Percentiles rank a stretch among this genome's conserved stretches.
phyloP scores from a whole-genome alignment of 2,797 vertebrate species.

The Lacerta bilineata region DNA sequence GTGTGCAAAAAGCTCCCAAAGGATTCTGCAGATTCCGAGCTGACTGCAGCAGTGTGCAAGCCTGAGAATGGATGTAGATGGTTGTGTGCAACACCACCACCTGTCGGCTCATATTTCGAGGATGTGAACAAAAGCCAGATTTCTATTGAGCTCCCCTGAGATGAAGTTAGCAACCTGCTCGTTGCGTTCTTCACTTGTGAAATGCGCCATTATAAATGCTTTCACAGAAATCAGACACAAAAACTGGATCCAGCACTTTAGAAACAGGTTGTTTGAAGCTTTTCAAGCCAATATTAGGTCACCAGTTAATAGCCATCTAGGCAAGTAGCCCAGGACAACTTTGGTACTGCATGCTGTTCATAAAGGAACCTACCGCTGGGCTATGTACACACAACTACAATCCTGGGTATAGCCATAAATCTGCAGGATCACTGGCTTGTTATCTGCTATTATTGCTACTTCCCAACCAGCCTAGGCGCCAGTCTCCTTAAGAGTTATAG shows the following conservation, averaged over 20 bases:
- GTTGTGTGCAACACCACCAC: neutral
- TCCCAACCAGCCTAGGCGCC: neutral
- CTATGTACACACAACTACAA: conserved; percentile 1
- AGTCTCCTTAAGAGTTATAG: neutral
- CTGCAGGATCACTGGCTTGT: neutral
- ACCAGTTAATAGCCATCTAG: neutral
- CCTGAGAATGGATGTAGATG: neutral
- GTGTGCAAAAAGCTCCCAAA: conserved; percentile 5
- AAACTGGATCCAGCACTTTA: neutral
- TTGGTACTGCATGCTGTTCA: neutral
- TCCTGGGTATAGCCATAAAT: conserved; percentile 3
- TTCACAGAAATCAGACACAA: neutral
- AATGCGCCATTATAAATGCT: neutral
- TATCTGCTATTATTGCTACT: neutral
- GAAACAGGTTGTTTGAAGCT: neutral
- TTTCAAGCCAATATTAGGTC: neutral
- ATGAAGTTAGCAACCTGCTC: neutral
- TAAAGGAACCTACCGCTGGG: neutral
- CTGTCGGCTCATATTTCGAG: neutral
- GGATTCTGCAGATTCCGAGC: neutral
- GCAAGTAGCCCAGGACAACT: neutral
- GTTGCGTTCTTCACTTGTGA: neutral
- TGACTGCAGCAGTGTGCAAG: neutral
- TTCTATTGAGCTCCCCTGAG: neutral
- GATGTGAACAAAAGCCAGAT: neutral